phyloP scores from a whole-genome alignment of 2,888 invertebrate species.

The Drepanosiphum platanoidis region DNA sequence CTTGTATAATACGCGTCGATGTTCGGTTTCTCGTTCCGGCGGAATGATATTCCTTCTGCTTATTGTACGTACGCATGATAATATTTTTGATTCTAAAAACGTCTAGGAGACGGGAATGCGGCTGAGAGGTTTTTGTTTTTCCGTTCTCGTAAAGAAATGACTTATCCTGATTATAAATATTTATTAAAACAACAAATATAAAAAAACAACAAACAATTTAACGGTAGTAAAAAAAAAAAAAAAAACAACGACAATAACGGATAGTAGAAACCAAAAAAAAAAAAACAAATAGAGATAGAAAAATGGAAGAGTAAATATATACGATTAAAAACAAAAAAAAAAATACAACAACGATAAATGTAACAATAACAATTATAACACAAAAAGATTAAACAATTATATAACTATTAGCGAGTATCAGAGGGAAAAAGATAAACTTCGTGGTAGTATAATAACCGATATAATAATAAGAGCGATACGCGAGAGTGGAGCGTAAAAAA shows the following conservation, averaged over 20 bases:
- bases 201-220: neutral
- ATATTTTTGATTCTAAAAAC: no score
- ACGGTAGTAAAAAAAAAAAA: neutral
- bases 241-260: neutral
- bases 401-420: no score
- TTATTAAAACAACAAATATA: conserved; percentile 18
- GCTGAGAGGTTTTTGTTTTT: no score
- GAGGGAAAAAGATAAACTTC: no score
- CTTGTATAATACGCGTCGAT: no score
- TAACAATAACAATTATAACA: neutral
- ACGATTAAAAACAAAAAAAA: neutral
- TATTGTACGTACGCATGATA: no score
- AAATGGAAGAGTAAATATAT: neutral
- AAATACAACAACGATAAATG: neutral
- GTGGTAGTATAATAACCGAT: neutral
- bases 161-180: conserved; percentile 55
- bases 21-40: no score
- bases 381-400: no score
- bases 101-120: no score
- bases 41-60: no score
- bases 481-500: no score
- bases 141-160: neutral
- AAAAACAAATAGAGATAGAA: neutral
- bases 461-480: no score
- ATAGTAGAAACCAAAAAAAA: neutral